Evolutionary conservation across 2,113 vertebrate species (phyloP).

Genomic region (Gymnogyps californianus): DNA sequence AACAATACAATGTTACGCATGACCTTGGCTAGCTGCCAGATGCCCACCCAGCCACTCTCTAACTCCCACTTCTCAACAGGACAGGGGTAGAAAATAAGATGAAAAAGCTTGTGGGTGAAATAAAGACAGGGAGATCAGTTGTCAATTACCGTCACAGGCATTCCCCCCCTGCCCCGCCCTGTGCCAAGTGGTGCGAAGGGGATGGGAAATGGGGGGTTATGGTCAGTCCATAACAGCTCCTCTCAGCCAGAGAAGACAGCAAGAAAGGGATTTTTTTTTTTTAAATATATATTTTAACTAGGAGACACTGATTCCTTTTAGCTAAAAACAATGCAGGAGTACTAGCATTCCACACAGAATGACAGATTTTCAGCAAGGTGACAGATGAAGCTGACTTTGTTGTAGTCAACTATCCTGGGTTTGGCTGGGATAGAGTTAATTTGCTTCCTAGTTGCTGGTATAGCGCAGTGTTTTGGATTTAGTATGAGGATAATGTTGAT

Average conservation of each 20-base stretch:
- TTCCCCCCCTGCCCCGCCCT: rapidly evolving
- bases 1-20: rapidly evolving
- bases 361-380: not conserved
- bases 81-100: not conserved
- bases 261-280: not conserved
- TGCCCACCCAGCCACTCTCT: not conserved
- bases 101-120: not conserved
- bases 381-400: not conserved
- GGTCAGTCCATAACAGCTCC: not conserved
- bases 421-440: no score
- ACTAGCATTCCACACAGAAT: not conserved
- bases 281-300: not conserved
- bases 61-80: not conserved
- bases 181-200: rapidly evolving
- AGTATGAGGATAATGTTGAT: no score
- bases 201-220: not conserved
- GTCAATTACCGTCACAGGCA: not conserved
- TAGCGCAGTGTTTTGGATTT: no score
- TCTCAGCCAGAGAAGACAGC: not conserved
- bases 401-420: no score
- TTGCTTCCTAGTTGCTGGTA: no score
- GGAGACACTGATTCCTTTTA: not conserved
- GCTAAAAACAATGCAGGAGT: not conserved
- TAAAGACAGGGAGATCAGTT: not conserved
- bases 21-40: not conserved